Base-by-base conservation (phyloP, 23 tunicate species). In the Trididemnum miniatum region DNA sequence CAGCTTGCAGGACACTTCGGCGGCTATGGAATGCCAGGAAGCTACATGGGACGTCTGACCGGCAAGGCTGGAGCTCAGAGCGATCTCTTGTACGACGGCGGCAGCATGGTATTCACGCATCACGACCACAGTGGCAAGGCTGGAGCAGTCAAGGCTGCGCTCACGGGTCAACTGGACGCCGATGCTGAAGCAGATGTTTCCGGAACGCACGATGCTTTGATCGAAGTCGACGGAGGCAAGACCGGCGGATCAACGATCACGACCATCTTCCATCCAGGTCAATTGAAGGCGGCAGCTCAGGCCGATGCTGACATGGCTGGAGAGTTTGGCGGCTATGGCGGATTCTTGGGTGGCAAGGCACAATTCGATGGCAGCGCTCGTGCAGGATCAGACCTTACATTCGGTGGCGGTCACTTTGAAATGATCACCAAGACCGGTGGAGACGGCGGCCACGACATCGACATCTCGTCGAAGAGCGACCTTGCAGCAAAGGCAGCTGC, bases 161-260 rank as follows among this genome's bases (percentile, higher is more conserved):
- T 67, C 75, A 67, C 31, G 75, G 38, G 75, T 24, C 38, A 67
- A 7, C 38, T 31, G 12, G 75, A 31, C 7, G 75, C 75, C 4
- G 75, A 20, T 30, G 75, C 75, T 31, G 38, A 33, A 2, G 75
- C 75, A 3, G 20, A 31, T 30, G 75, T 33, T 12, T 31, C 37
- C 12, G 75, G 75, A 67, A 2, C 37, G n/a, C 75, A 67, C 15
- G 75, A 67, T 5, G 75, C 75, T 7, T 20, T 3, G n/a, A n/a
- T 67, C n/a, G 7, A 24, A 37, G 75, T 67, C n/a, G 38, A 31
- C 75, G 75, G 75, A 67, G 75, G 38, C 75, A 67, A 67, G 75
- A 67, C 31, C 38, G 75, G 75, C 37, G 75, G 75, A 3, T 67
- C 37, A 2, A 5, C 7, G 38, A 4, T 31, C 37, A 24, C 31